Conservation (phyloP, 2,113 vertebrate genomes). For the Xerus inauris region DNA sequence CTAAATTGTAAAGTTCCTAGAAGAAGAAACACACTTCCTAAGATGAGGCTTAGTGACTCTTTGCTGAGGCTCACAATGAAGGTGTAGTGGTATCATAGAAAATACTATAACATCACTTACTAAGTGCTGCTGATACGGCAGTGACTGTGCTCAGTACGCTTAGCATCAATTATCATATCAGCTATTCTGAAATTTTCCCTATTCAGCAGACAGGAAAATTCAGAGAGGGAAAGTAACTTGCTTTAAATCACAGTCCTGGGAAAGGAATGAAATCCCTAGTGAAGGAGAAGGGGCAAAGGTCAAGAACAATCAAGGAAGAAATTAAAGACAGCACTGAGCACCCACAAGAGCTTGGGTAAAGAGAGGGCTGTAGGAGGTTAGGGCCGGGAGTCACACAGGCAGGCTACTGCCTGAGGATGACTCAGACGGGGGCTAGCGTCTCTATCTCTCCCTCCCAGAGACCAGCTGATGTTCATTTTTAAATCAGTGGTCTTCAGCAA, state of each 20-base stretch:
- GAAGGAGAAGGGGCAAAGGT: not conserved
- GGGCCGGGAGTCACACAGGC: not conserved
- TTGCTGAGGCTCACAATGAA: not conserved
- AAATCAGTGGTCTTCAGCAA: not conserved
- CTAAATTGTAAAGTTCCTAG: not conserved
- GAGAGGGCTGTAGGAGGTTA: not conserved
- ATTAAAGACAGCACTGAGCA: not conserved
- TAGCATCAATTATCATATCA: not conserved
- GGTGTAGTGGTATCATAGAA: not conserved
- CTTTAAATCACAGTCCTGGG: not conserved
- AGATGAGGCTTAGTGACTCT: not conserved
- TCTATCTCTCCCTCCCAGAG: not conserved
- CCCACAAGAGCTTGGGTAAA: not conserved
- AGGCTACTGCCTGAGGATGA: not conserved
- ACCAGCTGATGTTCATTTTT: not conserved
- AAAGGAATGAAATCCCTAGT: not conserved
- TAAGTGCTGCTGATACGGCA: not conserved
- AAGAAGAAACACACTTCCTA: not conserved
- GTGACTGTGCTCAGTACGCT: not conserved
- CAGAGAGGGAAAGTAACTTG: not conserved
- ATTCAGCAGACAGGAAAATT: not conserved
- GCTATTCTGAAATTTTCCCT: not conserved
- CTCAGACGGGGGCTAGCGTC: not conserved
- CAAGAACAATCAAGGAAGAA: not conserved
- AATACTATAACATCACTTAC: not conserved